phyloP scores from a whole-genome alignment of 1,140 invertebrate genomes.

The Philaenus spumarius region DNA sequence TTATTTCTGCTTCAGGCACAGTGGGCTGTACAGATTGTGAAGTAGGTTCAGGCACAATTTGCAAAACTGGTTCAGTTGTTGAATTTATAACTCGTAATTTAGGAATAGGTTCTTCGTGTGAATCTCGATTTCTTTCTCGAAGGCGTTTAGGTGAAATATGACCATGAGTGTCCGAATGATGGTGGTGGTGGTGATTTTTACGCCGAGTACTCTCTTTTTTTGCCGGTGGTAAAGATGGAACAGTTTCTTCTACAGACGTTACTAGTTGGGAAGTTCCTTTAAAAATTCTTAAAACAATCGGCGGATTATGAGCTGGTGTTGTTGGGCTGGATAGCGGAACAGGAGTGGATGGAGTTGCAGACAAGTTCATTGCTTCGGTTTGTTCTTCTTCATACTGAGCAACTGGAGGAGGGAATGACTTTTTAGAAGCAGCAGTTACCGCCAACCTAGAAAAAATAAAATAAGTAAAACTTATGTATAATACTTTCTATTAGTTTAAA shows the following conservation, averaged over 20 bases:
- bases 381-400: conserved; percentile 29
- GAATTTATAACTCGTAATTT: no score
- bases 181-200: conserved; percentile 20
- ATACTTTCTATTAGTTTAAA: no score
- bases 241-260: conserved; percentile 31
- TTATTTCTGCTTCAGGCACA: conserved; percentile 22
- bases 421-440: conserved; percentile 20
- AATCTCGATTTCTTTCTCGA: conserved; percentile 14
- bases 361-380: conserved; percentile 36
- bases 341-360: conserved; percentile 19
- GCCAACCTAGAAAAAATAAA: conserved; percentile 19
- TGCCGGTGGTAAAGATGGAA: conserved; percentile 43
- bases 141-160: conserved; percentile 16
- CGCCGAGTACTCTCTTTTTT: conserved; percentile 24
- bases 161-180: not conserved
- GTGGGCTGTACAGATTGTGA: not conserved
- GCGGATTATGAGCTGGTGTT: conserved; percentile 45
- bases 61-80: not conserved
- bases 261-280: conserved; percentile 47
- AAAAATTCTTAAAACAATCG: conserved; percentile 59
- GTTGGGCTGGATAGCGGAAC: conserved; percentile 22
- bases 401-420: conserved; percentile 11
- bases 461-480: no score
- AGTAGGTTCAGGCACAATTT: conserved; percentile 3
- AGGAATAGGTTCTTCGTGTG: not conserved